These are phyloP conservation scores for Helogale parvula DNA, from an alignment of 2,113 vertebrate species.

Conservation along the genomic window DNA sequence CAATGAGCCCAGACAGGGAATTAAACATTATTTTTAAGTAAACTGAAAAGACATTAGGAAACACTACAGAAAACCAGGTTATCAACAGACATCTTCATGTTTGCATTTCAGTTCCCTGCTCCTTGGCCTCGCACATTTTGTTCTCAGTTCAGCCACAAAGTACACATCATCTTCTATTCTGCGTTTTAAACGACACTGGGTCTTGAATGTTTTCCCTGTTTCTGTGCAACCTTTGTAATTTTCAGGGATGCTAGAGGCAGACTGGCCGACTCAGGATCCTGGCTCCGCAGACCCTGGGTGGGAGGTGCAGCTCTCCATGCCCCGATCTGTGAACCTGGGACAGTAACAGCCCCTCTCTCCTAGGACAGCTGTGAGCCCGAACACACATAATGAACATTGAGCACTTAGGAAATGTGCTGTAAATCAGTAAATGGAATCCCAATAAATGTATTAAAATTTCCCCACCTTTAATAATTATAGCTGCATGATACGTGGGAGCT, in stretches of 20 bases:
- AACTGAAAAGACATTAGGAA: not conserved
- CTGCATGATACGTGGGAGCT: no score
- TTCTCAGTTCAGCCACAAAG: not conserved
- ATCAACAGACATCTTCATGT: not conserved
- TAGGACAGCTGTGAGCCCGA: not conserved
- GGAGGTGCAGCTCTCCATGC: not conserved
- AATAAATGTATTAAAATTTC: not conserved
- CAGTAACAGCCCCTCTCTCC: not conserved
- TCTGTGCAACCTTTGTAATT: not conserved
- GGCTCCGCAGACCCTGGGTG: not conserved
- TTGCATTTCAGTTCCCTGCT: not conserved
- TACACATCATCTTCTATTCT: not conserved
- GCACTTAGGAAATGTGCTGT: not conserved
- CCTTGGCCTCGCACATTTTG: not conserved
- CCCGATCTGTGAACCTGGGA: not conserved
- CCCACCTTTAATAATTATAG: not conserved
- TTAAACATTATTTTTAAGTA: not conserved
- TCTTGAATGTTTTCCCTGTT: not conserved
- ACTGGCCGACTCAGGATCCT: not conserved
- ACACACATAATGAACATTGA: not conserved
- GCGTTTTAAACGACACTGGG: not conserved
- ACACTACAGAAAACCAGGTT: not conserved
- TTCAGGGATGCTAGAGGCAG: not conserved
- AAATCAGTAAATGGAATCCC: not conserved
- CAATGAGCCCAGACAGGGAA: not conserved